Evolutionary conservation across 2,888 invertebrate genomes (phyloP).

Genomic region (Geotrupes spiniger): DNA sequence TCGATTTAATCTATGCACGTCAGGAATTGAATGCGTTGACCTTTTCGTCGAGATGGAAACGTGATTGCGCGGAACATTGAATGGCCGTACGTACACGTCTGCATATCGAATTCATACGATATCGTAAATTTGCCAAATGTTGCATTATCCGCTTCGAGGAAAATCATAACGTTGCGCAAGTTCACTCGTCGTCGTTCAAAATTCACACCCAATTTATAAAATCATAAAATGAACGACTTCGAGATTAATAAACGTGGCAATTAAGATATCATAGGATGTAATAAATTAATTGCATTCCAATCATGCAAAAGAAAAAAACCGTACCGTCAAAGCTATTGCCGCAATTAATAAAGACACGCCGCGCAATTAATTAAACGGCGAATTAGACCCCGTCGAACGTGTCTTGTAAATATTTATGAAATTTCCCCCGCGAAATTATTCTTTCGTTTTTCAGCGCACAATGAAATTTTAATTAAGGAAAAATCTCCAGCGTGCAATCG

Average conservation of each 20-base stretch:
- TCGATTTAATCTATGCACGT: background rate
- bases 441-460: constrained; percentile 10
- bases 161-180: no score
- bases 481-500: constrained; percentile 11
- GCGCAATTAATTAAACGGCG: constrained; percentile 16
- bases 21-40: background rate
- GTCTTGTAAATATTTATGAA: constrained; percentile 21
- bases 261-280: no score
- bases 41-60: background rate
- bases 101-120: background rate
- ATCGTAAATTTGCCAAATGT: constrained; percentile 4
- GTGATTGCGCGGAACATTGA: constrained; percentile 1
- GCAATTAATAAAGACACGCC: constrained; percentile 17
- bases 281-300: no score
- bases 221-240: no score
- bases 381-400: constrained; percentile 18
- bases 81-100: constrained; percentile 1
- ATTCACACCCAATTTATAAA: no score
- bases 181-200: no score
- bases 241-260: no score
- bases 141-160: background rate
- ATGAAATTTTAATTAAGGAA: constrained; percentile 21
- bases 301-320: background rate
- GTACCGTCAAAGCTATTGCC: constrained; percentile 13
- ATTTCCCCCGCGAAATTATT: constrained; percentile 11